A percentile compares a stretch with the other conserved stretches of the same genome.
These are phyloP conservation scores for Glyptemys insculpta DNA, from an alignment of 2,797 vertebrate species.

Conservation along the genomic window DNA sequence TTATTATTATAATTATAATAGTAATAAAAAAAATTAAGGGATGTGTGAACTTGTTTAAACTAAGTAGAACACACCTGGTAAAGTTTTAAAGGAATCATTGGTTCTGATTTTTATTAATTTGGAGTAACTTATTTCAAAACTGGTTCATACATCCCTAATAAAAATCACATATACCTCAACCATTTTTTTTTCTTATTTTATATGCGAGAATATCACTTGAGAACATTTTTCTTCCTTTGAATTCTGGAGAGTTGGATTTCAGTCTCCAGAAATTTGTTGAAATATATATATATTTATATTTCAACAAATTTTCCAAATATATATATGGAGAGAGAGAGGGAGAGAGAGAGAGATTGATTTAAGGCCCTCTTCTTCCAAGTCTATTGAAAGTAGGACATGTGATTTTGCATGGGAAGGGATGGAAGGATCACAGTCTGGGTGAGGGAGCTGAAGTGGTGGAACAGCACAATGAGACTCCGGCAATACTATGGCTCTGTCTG, in stretches of 20 bases:
- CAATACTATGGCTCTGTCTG: constrained; percentile 67
- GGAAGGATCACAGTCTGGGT: constrained; percentile 23
- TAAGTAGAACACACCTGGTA: constrained; percentile 67
- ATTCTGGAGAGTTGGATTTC: constrained; percentile 62
- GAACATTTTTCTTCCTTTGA: constrained; percentile 58
- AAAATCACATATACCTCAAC: constrained; percentile 71
- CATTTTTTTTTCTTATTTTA: constrained; percentile 62
- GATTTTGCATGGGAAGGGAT: not conserved
- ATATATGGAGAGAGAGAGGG: constrained; percentile 32
- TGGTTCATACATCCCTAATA: constrained; percentile 68
- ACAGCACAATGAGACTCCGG: constrained; percentile 68
- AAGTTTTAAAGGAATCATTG: constrained; percentile 60
- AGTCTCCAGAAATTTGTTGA: constrained; percentile 56
- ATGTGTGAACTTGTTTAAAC: constrained; percentile 71
- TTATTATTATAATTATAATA: constrained; percentile 72
- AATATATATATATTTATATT: constrained; percentile 25
- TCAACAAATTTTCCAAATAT: not conserved
- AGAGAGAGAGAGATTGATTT: not conserved
- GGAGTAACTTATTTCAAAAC: constrained; percentile 53
- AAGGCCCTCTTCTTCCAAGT: constrained; percentile 66
- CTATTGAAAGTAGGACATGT: constrained; percentile 51
- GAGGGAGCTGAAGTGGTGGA: constrained; percentile 39
- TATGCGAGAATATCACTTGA: constrained; percentile 53
- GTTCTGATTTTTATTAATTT: constrained; percentile 64
- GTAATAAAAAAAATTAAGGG: constrained; percentile 73